Conservation (phyloP, 2,113 vertebrate genomes). For the Chaetorhynchus papuensis region DNA sequence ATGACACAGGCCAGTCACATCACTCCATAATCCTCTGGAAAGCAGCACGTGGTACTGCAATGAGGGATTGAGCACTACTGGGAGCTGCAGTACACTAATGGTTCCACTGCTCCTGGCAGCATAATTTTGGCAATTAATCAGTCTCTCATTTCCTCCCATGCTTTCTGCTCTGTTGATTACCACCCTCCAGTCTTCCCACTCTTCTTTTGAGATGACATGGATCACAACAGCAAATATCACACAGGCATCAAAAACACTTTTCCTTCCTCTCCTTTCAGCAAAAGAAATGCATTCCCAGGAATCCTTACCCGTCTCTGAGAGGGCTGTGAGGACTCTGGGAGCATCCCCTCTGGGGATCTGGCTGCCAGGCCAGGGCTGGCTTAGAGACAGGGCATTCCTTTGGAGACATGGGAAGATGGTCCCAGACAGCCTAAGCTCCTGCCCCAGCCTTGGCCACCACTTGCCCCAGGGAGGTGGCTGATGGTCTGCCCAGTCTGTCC, state of each 20-base stretch:
- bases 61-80: background rate
- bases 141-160: background rate
- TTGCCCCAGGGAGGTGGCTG: background rate
- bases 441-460: background rate
- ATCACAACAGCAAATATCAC: background rate
- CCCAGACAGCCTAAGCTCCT: background rate
- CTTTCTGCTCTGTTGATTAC: background rate
- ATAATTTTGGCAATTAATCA: background rate
- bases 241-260: background rate
- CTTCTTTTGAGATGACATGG: background rate
- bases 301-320: background rate
- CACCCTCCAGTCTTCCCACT: background rate
- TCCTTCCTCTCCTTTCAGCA: background rate
- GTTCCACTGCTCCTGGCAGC: background rate
- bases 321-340: background rate
- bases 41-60: background rate
- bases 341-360: background rate
- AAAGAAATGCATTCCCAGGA: background rate
- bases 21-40: background rate
- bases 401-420: background rate
- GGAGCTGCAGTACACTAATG: background rate
- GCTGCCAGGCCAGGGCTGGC: background rate
- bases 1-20: background rate
- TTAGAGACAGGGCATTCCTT: background rate
- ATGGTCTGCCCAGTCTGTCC: background rate